These are phyloP conservation scores for Gadus macrocephalus DNA, from an alignment of 2,113 vertebrate species.

Conservation along the genomic window DNA sequence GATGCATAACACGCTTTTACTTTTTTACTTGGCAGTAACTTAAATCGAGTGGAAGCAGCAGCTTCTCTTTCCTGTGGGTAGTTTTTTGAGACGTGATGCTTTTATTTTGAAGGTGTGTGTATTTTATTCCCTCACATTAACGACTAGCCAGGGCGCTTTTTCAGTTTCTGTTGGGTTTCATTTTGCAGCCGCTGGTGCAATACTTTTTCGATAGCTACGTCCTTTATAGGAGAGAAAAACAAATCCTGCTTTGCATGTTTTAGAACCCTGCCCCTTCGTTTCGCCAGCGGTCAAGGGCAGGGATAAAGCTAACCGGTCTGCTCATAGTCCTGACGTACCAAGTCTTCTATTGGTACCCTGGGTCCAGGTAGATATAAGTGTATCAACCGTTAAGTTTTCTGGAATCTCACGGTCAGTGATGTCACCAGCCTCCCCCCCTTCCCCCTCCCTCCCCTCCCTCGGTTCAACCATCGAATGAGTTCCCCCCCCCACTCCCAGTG, in stretches of 20 bases:
- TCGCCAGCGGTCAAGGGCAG: neutral
- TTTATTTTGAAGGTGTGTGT: constrained; percentile 62
- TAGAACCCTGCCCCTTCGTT: constrained; percentile 12
- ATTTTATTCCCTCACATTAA: constrained; percentile 34
- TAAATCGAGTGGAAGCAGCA: constrained; percentile 12
- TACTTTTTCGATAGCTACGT: constrained; percentile 9
- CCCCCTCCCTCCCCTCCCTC: neutral
- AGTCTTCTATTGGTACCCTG: constrained; percentile 19
- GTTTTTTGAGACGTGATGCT: constrained; percentile 55
- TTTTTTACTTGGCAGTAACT: constrained; percentile 4
- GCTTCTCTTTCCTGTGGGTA: constrained; percentile 64
- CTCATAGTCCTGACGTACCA: constrained; percentile 17
- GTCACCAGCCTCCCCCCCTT: neutral
- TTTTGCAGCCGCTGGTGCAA: neutral
- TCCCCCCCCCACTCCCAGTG: neutral
- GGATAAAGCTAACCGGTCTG: neutral
- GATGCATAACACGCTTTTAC: neutral
- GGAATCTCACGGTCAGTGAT: neutral
- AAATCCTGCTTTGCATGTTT: constrained; percentile 41
- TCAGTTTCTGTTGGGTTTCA: constrained; percentile 45
- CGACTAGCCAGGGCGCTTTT: constrained; percentile 1
- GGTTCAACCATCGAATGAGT: neutral
- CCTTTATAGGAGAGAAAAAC: constrained; percentile 44
- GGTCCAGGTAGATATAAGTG: constrained; percentile 4
- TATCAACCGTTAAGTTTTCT: neutral